Conservation (phyloP, 2,888 invertebrate species). For the Ormyrus pomaceus region DNA sequence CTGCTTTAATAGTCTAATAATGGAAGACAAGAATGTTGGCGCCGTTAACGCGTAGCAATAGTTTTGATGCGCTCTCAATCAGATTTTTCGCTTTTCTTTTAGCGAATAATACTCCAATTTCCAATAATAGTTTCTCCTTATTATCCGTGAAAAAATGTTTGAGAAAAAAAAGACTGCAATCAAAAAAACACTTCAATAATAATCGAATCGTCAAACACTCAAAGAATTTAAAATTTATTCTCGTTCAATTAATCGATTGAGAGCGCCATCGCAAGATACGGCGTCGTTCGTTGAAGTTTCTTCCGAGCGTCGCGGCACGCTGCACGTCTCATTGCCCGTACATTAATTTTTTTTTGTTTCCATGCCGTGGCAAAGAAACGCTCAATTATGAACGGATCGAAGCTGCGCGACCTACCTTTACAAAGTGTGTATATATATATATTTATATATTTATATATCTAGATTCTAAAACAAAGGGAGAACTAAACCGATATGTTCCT, state of each 20-base stretch:
- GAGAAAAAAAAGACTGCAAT: too few species aligned
- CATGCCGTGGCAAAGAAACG: constrained; percentile 11
- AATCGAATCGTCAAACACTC: too few species aligned
- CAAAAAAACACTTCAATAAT: too few species aligned
- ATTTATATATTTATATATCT: constrained; percentile 18
- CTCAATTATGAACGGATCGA: constrained; percentile 32
- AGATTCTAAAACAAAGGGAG: constrained; percentile 11
- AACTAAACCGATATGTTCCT: constrained; percentile 17
- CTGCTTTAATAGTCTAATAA: background rate
- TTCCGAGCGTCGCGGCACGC: background rate
- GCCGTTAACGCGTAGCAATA: background rate
- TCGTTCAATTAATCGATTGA: background rate
- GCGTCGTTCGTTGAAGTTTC: constrained; percentile 15
- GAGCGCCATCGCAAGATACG: constrained; percentile 6
- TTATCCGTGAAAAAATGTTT: too few species aligned
- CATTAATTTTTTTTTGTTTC: constrained; percentile 1
- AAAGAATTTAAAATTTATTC: too few species aligned
- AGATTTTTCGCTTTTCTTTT: too few species aligned
- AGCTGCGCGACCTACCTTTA: constrained; percentile 6
- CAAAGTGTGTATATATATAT: background rate
- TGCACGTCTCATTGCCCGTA: background rate
- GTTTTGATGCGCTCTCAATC: too few species aligned
- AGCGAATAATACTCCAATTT: too few species aligned
- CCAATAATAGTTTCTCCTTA: too few species aligned
- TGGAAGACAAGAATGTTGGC: constrained; percentile 17